Conservation (phyloP, 2,888 invertebrate species). For the Operophtera brumata region DNA sequence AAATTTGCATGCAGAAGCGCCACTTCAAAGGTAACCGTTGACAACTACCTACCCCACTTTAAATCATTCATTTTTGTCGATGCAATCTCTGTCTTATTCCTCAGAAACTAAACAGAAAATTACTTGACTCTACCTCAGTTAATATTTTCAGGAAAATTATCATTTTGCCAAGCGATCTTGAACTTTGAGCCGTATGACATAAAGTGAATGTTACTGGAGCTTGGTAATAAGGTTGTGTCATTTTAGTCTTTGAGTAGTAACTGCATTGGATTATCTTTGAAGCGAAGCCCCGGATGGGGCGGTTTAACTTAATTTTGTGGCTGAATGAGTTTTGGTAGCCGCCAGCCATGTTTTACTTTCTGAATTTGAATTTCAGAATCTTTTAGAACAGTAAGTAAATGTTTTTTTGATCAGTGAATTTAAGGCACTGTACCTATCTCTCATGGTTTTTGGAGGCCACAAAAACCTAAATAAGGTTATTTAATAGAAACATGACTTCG, state of each 20-base stretch:
- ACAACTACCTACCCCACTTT: slow-evolving; percentile 62
- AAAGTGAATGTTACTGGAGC: slow-evolving; percentile 7
- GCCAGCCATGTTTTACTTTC: slow-evolving; percentile 60
- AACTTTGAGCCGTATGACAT: rapidly evolving
- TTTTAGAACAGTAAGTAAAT: background rate
- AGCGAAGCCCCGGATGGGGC: slow-evolving; percentile 59
- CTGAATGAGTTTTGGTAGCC: slow-evolving; percentile 81
- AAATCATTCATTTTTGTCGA: slow-evolving; percentile 26
- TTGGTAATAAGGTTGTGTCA: background rate
- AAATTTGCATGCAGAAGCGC: slow-evolving; percentile 80
- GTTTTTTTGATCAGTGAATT: background rate
- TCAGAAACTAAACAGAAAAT: slow-evolving; percentile 26
- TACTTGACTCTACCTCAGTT: background rate
- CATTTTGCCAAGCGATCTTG: slow-evolving; percentile 5
- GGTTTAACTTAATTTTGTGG: slow-evolving; percentile 73
- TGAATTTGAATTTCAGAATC: slow-evolving; percentile 19
- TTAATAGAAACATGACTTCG: too few species aligned
- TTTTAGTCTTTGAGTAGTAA: slow-evolving; percentile 22
- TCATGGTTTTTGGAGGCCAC: too few species aligned
- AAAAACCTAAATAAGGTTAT: too few species aligned
- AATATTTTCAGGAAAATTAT: slow-evolving; percentile 20
- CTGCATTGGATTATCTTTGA: slow-evolving; percentile 65
- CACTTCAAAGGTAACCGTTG: slow-evolving; percentile 76
- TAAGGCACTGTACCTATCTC: background rate
- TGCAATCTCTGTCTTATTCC: slow-evolving; percentile 27